A percentile compares a stretch with the other conserved stretches of the same genome.
Evolutionary conservation across 2,797 vertebrate genomes (phyloP).

Genomic region (Anniella stebbinsi): DNA sequence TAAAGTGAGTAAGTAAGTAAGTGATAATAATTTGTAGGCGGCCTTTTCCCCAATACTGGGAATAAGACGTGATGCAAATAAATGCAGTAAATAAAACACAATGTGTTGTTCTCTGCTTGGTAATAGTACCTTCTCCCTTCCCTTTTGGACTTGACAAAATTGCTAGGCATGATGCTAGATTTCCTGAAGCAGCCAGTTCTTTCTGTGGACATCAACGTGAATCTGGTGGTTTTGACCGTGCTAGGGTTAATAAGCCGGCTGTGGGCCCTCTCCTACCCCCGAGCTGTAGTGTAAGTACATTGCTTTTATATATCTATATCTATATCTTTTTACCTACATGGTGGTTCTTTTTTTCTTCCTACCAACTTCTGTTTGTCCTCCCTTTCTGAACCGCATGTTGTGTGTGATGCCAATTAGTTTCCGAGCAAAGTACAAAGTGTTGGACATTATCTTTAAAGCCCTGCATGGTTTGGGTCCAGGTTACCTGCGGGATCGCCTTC

Average conservation of each 20-base stretch:
- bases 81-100: neutral
- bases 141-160: neutral
- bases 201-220: constrained; percentile 84
- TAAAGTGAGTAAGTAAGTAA: too few relatives aligned
- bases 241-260: constrained; percentile 85
- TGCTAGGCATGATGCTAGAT: constrained; percentile 74
- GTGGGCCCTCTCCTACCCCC: constrained; percentile 82
- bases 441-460: too few relatives aligned
- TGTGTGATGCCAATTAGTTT: too few relatives aligned
- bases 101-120: neutral
- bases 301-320: neutral
- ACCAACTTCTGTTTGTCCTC: too few relatives aligned
- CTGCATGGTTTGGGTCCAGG: too few relatives aligned
- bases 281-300: constrained; percentile 90
- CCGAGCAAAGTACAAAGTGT: too few relatives aligned
- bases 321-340: neutral
- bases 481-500: too few relatives aligned
- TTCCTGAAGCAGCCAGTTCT: constrained; percentile 84
- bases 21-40: neutral
- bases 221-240: constrained; percentile 81
- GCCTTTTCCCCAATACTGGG: too few relatives aligned
- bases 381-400: too few relatives aligned
- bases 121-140: constrained; percentile 23
- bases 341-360: too few relatives aligned
- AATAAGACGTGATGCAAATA: too few relatives aligned